These are phyloP conservation scores for Lethrus apterus DNA, from an alignment of 1,140 invertebrate species.

Conservation along the genomic window DNA sequence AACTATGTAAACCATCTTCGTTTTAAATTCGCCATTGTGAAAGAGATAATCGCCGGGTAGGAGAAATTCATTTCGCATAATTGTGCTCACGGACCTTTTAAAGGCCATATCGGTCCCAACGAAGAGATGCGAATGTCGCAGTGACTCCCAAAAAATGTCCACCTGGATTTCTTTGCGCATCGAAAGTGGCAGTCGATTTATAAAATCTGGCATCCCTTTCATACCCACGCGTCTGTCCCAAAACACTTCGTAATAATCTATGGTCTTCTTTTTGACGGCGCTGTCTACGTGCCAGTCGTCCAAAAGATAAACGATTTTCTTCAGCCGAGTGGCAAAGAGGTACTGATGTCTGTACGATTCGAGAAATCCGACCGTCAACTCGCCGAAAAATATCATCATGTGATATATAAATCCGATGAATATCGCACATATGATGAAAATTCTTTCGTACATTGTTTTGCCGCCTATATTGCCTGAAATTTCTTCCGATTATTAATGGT, in stretches of 20 bases:
- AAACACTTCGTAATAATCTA: slow-evolving; percentile 10
- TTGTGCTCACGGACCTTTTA: slow-evolving; percentile 9
- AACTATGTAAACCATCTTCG: slow-evolving; percentile 43
- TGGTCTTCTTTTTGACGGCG: background rate
- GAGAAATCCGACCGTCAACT: background rate
- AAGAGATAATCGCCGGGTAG: slow-evolving; percentile 44
- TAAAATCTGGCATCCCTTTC: slow-evolving; percentile 3
- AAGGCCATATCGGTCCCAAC: slow-evolving; percentile 1
- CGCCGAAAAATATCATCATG: slow-evolving; percentile 10
- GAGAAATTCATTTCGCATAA: slow-evolving; percentile 42
- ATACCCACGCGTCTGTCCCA: slow-evolving; percentile 10
- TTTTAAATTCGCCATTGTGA: slow-evolving; percentile 42
- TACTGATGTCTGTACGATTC: slow-evolving; percentile 2
- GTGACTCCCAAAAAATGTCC: slow-evolving; percentile 15
- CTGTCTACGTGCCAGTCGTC: slow-evolving; percentile 12
- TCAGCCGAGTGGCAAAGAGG: background rate
- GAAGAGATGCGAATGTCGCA: slow-evolving; percentile 32
- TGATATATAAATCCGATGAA: slow-evolving; percentile 3
- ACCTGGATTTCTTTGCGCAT: slow-evolving; percentile 9
- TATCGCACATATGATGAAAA: background rate
- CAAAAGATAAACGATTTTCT: slow-evolving; percentile 1
- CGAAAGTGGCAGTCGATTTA: slow-evolving; percentile 4
- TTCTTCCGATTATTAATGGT: background rate
- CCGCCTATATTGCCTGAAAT: slow-evolving; percentile 3
- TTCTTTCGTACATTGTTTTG: background rate